Conservation (phyloP, 2,888 invertebrate species). For the Alloplasta piceator region DNA sequence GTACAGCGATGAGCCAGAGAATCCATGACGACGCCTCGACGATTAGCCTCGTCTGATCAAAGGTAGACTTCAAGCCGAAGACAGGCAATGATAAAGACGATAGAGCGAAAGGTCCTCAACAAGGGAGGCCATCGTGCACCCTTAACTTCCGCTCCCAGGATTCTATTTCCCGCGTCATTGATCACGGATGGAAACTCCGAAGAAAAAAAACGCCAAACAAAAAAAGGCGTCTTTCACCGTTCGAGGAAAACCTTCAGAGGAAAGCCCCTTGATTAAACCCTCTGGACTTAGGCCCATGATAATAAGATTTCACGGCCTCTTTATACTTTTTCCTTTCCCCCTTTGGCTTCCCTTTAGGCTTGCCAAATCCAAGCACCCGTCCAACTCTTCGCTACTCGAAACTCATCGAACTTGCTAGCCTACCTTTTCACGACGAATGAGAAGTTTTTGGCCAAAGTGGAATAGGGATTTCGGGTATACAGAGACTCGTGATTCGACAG, state of each 20-base stretch:
- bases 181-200: constrained; percentile 3
- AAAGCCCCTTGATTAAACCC: constrained; percentile 79
- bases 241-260: constrained; percentile 68
- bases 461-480: constrained; percentile 23
- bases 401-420: constrained; percentile 35
- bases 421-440: constrained; percentile 33
- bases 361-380: no score
- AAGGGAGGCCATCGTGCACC: background rate
- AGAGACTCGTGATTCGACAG: constrained; percentile 3
- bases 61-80: constrained; percentile 12
- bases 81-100: constrained; percentile 47
- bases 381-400: background rate
- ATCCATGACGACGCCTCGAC: constrained; percentile 71
- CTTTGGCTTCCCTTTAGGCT: background rate
- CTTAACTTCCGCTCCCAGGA: background rate
- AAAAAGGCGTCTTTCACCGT: constrained; percentile 68
- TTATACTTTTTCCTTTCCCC: constrained; percentile 7
- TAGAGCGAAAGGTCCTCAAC: constrained; percentile 51
- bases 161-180: constrained; percentile 19
- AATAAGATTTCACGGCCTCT: background rate
- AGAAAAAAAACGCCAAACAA: constrained; percentile 8
- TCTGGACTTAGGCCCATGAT: constrained; percentile 66
- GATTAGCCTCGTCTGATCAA: background rate
- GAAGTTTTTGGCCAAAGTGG: constrained; percentile 41
- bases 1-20: background rate